Evolutionary conservation across 2,113 vertebrate species (phyloP).

Genomic region (Antechinus stuartii): DNA sequence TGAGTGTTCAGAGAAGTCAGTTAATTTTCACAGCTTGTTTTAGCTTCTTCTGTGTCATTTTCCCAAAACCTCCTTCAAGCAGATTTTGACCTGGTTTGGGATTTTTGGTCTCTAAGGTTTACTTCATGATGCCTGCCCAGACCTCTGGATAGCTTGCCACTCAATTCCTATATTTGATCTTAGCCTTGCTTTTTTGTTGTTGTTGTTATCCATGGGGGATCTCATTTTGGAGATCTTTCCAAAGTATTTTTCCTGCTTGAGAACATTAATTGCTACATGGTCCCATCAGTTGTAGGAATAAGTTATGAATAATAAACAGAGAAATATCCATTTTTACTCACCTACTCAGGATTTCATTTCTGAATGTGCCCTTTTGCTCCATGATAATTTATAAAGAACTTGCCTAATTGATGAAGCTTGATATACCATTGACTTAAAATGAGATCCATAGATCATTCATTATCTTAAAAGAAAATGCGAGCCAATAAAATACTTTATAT

Average conservation of each 20-base stretch:
- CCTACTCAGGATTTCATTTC: conserved; percentile 49
- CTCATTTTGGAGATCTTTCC: background rate
- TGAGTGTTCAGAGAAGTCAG: background rate
- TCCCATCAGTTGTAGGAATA: background rate
- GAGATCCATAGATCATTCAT: background rate
- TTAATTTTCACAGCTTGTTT: background rate
- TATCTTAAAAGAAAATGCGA: too few relatives aligned
- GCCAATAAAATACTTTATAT: background rate
- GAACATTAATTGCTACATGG: background rate
- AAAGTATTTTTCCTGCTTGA: background rate
- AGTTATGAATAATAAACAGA: background rate
- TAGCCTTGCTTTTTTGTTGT: background rate
- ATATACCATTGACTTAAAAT: conserved; percentile 11
- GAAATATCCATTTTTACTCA: conserved; percentile 43
- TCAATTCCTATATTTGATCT: background rate
- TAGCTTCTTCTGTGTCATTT: background rate
- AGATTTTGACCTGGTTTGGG: background rate
- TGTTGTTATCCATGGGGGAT: background rate
- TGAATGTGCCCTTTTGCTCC: conserved; percentile 65
- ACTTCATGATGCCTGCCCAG: background rate
- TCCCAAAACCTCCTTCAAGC: background rate
- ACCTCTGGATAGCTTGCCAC: background rate
- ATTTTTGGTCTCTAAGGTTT: background rate
- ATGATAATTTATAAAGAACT: conserved; percentile 65
- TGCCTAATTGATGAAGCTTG: conserved; percentile 43